Evolutionary conservation across 2,888 invertebrate genomes (phyloP).

Genomic region (Cetonia aurata): DNA sequence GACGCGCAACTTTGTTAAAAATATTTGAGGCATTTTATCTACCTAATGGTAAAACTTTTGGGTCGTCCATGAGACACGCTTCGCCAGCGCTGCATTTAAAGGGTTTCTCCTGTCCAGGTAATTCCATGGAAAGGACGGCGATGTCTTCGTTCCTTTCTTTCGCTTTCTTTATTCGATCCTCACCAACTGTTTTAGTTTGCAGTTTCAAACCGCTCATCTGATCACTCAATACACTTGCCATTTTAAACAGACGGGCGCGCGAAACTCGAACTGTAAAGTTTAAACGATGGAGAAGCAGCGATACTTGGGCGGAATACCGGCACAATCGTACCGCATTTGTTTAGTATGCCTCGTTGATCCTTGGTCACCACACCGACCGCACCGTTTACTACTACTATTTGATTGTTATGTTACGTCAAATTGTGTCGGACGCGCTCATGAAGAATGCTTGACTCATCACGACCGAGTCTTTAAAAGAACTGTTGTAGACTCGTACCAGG

Average conservation of each 20-base stretch:
- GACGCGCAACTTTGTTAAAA: not conserved
- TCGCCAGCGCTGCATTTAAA: slow-evolving; percentile 84
- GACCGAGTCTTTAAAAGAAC: slow-evolving; percentile 58
- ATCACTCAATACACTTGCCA: slow-evolving; percentile 85
- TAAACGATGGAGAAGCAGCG: slow-evolving; percentile 12
- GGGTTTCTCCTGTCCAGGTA: slow-evolving; percentile 77
- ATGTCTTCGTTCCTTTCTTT: slow-evolving; percentile 89
- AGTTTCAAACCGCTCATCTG: slow-evolving; percentile 81
- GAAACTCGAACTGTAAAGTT: slow-evolving; percentile 4
- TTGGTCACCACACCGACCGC: slow-evolving; percentile 15
- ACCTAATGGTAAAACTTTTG: slow-evolving; percentile 85
- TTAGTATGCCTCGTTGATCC: not conserved
- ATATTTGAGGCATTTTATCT: not conserved
- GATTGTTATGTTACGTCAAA: slow-evolving; percentile 15
- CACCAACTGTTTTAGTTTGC: slow-evolving; percentile 85
- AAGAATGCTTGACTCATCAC: slow-evolving; percentile 54
- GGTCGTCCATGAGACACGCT: slow-evolving; percentile 83
- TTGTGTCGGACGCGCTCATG: slow-evolving; percentile 30
- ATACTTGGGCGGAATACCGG: not conserved
- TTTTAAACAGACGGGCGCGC: slow-evolving; percentile 58
- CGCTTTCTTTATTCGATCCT: slow-evolving; percentile 83
- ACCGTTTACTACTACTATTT: slow-evolving; percentile 5
- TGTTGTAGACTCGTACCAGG: slow-evolving; percentile 58
- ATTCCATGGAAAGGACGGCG: slow-evolving; percentile 87
- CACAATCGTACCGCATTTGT: slow-evolving; percentile 22